These are phyloP conservation scores for Vultur gryphus DNA, from an alignment of 2,797 vertebrate genomes.

Conservation along the genomic window DNA sequence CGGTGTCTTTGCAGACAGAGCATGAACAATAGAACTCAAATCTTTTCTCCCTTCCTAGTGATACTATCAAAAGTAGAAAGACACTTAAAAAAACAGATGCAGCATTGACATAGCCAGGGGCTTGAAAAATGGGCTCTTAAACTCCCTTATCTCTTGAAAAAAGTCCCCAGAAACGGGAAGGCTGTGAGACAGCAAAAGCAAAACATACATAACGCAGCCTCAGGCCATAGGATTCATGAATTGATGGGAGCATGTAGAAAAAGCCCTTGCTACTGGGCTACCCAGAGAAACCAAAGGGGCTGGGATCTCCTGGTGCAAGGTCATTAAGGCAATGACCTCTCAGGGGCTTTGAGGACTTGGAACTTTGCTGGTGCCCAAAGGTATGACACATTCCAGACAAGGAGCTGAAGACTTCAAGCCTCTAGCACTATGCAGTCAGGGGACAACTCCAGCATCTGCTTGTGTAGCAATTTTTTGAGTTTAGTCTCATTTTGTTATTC, in stretches of 20 bases:
- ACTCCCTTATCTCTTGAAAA: not conserved
- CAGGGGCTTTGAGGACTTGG: not conserved
- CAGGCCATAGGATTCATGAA: not conserved
- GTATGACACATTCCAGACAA: not conserved
- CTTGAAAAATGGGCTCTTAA: not conserved
- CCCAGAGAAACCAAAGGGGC: not conserved
- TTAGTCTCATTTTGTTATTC: not conserved
- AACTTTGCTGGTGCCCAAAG: not conserved
- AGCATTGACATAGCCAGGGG: not conserved
- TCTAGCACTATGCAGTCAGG: not conserved
- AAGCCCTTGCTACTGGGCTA: not conserved
- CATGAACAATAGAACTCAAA: not conserved
- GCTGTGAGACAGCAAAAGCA: not conserved
- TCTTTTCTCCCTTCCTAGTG: not conserved
- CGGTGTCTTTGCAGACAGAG: not conserved
- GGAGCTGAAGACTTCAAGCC: not conserved
- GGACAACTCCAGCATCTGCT: not conserved
- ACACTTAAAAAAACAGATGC: not conserved
- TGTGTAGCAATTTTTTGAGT: not conserved
- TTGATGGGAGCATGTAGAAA: not conserved
- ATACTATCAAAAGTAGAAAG: not conserved
- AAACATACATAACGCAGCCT: not conserved
- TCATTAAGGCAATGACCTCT: not conserved
- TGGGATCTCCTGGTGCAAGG: not conserved
- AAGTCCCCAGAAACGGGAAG: not conserved